Evolutionary conservation across 2,113 vertebrate genomes (phyloP).

Genomic region (Trogon melanurus): DNA sequence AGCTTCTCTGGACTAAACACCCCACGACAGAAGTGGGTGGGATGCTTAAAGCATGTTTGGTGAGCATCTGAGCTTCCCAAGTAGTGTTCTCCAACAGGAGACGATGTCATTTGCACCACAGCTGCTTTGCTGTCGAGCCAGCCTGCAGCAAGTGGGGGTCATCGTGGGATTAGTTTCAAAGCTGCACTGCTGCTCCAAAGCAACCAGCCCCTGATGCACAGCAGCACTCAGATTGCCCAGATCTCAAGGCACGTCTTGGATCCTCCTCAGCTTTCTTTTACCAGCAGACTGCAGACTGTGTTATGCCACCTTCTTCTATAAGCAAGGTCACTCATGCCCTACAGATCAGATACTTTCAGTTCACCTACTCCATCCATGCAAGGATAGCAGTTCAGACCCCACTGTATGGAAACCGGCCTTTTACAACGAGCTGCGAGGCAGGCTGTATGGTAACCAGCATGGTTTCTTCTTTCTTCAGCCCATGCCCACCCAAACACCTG

Average conservation of each 20-base stretch:
- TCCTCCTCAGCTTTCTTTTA: neutral
- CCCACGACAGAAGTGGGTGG: neutral
- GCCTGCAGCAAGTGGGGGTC: neutral
- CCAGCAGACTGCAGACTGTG: neutral
- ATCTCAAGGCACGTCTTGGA: neutral
- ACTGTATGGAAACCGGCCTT: neutral
- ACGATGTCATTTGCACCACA: rapidly evolving
- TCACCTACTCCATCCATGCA: neutral
- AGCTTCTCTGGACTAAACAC: neutral
- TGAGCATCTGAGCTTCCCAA: neutral
- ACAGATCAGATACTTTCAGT: neutral
- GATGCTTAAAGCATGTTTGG: neutral
- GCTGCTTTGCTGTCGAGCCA: neutral
- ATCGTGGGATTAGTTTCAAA: neutral
- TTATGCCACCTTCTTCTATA: neutral
- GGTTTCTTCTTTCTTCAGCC: neutral
- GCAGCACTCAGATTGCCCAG: neutral
- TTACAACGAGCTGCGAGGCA: neutral
- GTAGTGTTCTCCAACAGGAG: neutral
- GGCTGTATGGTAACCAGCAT: neutral
- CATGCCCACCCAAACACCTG: neutral
- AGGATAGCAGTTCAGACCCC: neutral
- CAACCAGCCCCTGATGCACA: neutral
- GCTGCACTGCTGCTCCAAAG: neutral
- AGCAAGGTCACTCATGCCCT: neutral